A percentile compares a stretch with the other conserved stretches of the same genome.
Evolutionary conservation across 2,113 vertebrate species (phyloP).

Genomic region (Mus spicilegus): DNA sequence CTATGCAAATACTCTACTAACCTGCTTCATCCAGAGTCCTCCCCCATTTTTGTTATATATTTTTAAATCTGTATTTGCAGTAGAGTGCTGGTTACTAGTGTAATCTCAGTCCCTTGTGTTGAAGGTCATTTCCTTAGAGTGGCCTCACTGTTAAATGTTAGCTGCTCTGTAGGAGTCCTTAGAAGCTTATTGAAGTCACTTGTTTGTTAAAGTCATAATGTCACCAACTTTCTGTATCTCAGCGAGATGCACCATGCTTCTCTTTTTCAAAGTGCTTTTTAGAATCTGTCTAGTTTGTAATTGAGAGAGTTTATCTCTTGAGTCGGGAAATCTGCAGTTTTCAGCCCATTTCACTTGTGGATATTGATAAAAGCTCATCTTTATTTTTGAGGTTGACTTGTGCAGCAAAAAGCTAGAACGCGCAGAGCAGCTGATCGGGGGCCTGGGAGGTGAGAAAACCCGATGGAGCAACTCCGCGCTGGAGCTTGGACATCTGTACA

Average conservation of each 20-base stretch:
- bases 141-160: not conserved
- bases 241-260: not conserved
- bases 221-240: not conserved
- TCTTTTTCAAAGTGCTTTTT: not conserved
- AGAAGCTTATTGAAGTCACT: not conserved
- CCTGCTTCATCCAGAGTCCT: not conserved
- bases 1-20: not conserved
- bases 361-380: not conserved
- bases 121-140: conserved; percentile 2
- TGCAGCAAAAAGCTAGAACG: conserved; percentile 93
- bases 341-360: not conserved
- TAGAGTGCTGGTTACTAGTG: not conserved
- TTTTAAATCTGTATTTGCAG: not conserved
- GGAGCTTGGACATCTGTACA: conserved; percentile 88
- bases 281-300: not conserved
- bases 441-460: conserved; percentile 93
- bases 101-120: not conserved
- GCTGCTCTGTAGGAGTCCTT: not conserved
- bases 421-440: conserved; percentile 93
- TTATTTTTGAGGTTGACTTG: conserved; percentile 88
- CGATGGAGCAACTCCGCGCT: conserved; percentile 90
- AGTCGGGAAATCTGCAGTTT: not conserved
- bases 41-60: not conserved
- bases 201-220: not conserved
- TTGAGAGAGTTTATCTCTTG: not conserved